Percentiles rank a stretch among this genome's conserved stretches.
phyloP scores from a whole-genome alignment of 2,797 vertebrate genomes.

The Myiotriccus ornatus region DNA sequence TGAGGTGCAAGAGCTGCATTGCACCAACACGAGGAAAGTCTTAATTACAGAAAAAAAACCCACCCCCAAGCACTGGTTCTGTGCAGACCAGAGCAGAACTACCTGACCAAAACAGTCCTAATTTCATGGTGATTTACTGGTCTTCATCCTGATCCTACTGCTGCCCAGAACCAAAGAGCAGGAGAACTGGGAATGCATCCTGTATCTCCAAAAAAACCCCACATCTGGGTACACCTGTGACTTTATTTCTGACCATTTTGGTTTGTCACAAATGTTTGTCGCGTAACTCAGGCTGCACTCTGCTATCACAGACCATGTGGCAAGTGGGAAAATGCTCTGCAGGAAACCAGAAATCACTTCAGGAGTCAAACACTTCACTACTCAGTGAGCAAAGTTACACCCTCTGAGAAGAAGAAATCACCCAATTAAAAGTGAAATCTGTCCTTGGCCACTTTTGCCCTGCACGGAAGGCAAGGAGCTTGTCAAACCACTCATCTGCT shows the following conservation, averaged over 20 bases:
- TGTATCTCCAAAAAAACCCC: neutral
- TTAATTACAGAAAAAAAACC: neutral
- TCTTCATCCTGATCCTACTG: neutral
- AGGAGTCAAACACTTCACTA: neutral
- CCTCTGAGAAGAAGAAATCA: neutral
- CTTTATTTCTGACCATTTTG: neutral
- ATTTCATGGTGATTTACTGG: accelerated
- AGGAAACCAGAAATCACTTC: neutral
- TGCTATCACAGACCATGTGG: accelerated
- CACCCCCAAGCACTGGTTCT: accelerated
- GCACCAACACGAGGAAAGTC: neutral
- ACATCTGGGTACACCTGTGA: neutral
- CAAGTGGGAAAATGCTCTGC: neutral
- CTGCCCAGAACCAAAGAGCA: neutral
- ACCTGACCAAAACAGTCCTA: accelerated
- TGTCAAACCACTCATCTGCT: neutral
- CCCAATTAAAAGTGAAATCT: neutral
- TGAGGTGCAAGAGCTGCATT: neutral
- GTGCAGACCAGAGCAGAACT: neutral
- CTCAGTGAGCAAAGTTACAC: neutral
- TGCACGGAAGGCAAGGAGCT: neutral
- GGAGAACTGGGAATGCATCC: neutral
- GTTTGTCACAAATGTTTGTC: neutral
- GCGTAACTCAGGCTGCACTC: neutral
- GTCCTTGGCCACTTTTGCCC: neutral